Conservation (phyloP, 2,888 invertebrate genomes). For the Amphiduros pacificus region DNA sequence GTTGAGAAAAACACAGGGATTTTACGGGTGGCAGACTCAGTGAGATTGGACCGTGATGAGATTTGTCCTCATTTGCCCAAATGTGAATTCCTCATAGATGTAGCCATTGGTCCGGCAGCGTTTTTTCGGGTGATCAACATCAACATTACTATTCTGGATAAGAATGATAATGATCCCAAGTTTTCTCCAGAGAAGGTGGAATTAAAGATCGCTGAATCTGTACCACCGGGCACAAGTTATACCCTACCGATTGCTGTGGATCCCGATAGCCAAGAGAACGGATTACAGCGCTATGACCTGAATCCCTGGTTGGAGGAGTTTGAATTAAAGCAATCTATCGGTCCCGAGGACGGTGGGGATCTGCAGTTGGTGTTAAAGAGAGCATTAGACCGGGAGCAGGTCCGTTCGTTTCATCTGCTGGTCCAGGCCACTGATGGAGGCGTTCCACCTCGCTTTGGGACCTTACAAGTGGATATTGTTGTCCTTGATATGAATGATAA, state of each 20-base stretch:
- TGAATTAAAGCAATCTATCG: background rate
- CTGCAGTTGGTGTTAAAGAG: constrained; percentile 6
- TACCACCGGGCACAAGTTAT: background rate
- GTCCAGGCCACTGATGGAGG: constrained; percentile 8
- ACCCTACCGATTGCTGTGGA: constrained; percentile 11
- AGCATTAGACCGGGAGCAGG: constrained; percentile 5
- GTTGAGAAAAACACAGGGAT: too few species aligned
- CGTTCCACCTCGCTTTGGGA: background rate
- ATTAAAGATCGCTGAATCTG: constrained; percentile 2
- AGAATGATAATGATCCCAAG: constrained; percentile 9
- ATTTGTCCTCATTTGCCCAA: constrained; percentile 2
- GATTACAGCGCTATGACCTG: constrained; percentile 3
- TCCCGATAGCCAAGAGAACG: constrained; percentile 8
- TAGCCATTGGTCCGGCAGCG: constrained; percentile 7
- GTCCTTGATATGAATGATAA: constrained; percentile 15
- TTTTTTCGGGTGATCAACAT: constrained; percentile 14
- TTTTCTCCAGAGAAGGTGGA: background rate
- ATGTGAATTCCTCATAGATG: constrained; percentile 6
- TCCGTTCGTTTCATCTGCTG: background rate
- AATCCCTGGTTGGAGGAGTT: background rate
- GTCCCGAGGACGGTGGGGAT: background rate
- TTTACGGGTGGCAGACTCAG: too few species aligned
- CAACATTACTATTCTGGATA: constrained; percentile 3
- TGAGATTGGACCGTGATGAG: constrained; percentile 9
- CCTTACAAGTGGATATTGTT: background rate